Evolutionary conservation across 2,888 invertebrate genomes (phyloP).

Genomic region (Globia sparganii): DNA sequence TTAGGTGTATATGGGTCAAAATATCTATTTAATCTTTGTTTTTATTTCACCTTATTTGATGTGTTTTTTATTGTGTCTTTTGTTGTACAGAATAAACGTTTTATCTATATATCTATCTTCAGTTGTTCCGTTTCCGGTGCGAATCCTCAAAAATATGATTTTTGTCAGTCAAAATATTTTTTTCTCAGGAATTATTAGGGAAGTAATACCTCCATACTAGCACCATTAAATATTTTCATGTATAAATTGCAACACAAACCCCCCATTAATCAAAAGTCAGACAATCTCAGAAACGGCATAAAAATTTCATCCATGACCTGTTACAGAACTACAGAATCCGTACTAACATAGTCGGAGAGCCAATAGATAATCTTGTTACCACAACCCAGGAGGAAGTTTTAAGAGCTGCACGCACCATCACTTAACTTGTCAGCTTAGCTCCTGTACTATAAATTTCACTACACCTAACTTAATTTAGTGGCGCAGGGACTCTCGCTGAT

Average conservation of each 20-base stretch:
- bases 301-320: slow-evolving; percentile 12
- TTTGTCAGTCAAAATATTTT: background rate
- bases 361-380: slow-evolving; percentile 42
- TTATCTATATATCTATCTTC: no score
- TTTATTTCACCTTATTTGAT: no score
- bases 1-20: no score
- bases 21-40: no score
- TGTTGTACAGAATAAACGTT: no score
- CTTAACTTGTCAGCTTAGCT: slow-evolving; percentile 68
- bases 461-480: slow-evolving; percentile 71
- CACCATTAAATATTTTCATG: background rate
- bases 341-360: slow-evolving; percentile 30
- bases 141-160: background rate
- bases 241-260: background rate
- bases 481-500: slow-evolving; percentile 53
- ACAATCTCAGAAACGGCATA: background rate
- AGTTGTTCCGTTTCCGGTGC: no score
- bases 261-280: background rate
- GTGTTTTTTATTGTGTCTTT: no score
- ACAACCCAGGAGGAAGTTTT: slow-evolving; percentile 41
- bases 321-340: slow-evolving; percentile 23
- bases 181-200: no score
- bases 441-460: slow-evolving; percentile 72
- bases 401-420: slow-evolving; percentile 64
- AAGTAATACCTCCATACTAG: background rate